Evolutionary conservation across 2,113 vertebrate genomes (phyloP).

Genomic region (Echinops telfairi): DNA sequence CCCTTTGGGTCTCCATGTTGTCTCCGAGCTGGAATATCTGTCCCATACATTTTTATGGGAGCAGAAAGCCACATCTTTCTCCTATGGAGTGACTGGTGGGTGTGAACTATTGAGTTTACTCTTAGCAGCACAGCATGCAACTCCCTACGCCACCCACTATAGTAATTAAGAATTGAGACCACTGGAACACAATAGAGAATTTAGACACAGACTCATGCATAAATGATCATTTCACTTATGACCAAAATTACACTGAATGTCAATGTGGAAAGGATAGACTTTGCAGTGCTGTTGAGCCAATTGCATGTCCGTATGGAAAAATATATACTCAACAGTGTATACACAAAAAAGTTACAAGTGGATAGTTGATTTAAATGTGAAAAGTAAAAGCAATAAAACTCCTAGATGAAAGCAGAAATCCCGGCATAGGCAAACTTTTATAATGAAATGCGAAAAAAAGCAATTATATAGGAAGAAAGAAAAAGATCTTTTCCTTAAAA

Average conservation of each 20-base stretch:
- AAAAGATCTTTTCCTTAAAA: conserved; percentile 43
- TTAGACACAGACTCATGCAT: background rate
- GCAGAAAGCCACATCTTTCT: no score
- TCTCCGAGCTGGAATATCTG: no score
- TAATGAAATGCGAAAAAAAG: background rate
- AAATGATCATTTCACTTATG: background rate
- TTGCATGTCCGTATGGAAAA: background rate
- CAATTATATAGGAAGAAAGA: background rate
- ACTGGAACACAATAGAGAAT: background rate
- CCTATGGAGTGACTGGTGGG: no score
- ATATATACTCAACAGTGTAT: background rate
- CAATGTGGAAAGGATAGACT: background rate
- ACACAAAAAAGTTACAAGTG: background rate
- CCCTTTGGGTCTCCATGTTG: no score
- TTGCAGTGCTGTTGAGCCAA: background rate
- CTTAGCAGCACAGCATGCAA: no score
- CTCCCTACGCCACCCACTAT: no score
- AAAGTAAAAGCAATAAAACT: conserved; percentile 42
- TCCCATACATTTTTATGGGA: no score
- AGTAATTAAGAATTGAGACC: conserved; percentile 17
- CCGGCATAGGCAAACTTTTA: conserved; percentile 5
- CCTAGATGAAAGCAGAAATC: conserved; percentile 17
- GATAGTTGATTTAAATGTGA: conserved; percentile 23
- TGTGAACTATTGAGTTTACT: no score
- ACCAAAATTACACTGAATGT: background rate